These are phyloP conservation scores for Tenodera sinensis DNA, from an alignment of 2,888 invertebrate genomes.

Conservation along the genomic window DNA sequence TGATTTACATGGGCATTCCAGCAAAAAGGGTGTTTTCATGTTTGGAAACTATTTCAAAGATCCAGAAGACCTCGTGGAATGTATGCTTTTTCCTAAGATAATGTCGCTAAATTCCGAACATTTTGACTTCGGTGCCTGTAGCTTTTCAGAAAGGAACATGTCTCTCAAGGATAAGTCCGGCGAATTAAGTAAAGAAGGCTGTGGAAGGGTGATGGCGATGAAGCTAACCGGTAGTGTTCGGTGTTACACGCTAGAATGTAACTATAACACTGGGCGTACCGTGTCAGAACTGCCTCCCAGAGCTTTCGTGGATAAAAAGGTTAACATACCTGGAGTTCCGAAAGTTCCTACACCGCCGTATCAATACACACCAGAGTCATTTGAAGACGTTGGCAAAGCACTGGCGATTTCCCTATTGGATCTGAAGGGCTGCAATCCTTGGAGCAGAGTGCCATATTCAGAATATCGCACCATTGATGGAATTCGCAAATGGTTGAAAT, in stretches of 20 bases:
- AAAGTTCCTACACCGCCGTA: background rate
- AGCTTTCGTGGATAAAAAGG: background rate
- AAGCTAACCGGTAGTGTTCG: background rate
- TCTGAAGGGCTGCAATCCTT: background rate
- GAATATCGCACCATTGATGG: background rate
- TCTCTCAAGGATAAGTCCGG: constrained; percentile 49
- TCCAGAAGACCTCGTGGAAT: constrained; percentile 72
- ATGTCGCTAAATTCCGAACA: constrained; percentile 87
- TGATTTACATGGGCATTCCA: constrained; percentile 90
- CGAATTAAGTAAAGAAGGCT: background rate
- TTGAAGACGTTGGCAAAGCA: background rate
- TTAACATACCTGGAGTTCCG: background rate
- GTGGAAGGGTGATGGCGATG: background rate
- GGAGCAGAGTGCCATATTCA: background rate
- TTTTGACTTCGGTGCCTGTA: constrained; percentile 89
- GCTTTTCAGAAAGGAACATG: constrained; percentile 90
- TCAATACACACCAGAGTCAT: background rate
- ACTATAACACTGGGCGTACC: background rate
- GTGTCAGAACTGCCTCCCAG: background rate
- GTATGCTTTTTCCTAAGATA: constrained; percentile 82
- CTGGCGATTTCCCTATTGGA: background rate
- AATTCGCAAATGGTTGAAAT: background rate
- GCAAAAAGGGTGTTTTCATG: constrained; percentile 89
- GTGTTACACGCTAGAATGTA: background rate
- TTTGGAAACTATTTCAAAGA: constrained; percentile 90